Evolutionary conservation across 2,888 invertebrate genomes (phyloP), one percentile per base, ranked within the genome.

Genomic region (Xylota sylvarum): DNA sequence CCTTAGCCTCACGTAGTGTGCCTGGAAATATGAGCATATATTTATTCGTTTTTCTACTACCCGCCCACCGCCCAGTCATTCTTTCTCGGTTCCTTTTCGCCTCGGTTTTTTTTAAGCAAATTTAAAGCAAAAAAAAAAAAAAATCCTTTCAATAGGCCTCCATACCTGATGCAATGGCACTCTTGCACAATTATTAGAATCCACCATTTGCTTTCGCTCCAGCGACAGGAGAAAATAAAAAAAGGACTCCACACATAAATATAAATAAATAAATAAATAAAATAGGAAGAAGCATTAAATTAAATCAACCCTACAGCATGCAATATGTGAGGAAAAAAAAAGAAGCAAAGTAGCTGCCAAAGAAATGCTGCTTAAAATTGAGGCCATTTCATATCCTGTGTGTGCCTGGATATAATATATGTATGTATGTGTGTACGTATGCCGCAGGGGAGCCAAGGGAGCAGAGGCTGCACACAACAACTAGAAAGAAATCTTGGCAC

Each of bases 221-320:
- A 76, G 30, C 14, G 9, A 43, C 50, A 43, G 14, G 32, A 14
- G 46, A 37, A 35, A 56, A 60, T 60, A 40, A 40, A 52, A 9
- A 17, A 43, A 10, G 6, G 27, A 62, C 55, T 27, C 9, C 48
- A 77, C 50, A 35, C 19, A 65, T 72, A 83, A 78, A 82, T 43
- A 72, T 65, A 78, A 65, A 83, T 77, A 70, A 83, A 83, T 77
- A 70, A 83, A 83, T 65, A 78, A 83, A 79, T 46, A 73, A 83
- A 72, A 73, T 48, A 67, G 55, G 23, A 73, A 79, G 12, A 46
- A 70, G 43, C 72, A 52, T 48, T 67, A 83, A 83, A 83, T 79
- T 79, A 78, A 83, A 83, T 83, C 52, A 83, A 73, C 78, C 72
- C 52, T 48, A 70, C 43, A 50, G 35, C 52, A 67, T 67, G 55